Conservation (phyloP, 2,888 invertebrate species). For the Escarpia spicata region DNA sequence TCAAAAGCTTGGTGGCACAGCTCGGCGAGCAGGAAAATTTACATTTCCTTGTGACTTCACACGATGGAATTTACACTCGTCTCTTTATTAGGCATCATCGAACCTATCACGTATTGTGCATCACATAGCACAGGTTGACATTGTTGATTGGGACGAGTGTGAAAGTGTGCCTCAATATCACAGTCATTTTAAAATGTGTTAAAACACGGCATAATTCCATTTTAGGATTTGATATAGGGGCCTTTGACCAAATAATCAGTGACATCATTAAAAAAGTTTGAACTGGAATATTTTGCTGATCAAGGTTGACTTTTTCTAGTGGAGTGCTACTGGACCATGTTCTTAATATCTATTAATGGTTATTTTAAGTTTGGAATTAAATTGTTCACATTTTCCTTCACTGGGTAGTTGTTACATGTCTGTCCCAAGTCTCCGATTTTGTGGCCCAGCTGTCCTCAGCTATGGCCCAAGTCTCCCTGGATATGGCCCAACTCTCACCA, state of each 20-base stretch:
- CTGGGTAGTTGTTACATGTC: no score
- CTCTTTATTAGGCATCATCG: conserved; percentile 21
- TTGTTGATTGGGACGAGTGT: conserved; percentile 17
- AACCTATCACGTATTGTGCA: conserved; percentile 21
- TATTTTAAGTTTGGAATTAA: no score
- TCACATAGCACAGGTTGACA: conserved; percentile 22
- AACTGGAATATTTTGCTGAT: conserved; percentile 22
- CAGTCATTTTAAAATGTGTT: conserved; percentile 18
- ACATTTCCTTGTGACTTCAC: conserved; percentile 24
- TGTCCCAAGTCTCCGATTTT: no score
- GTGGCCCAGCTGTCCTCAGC: no score
- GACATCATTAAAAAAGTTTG: not conserved
- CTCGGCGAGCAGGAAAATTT: conserved; percentile 17
- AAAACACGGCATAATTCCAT: conserved; percentile 20
- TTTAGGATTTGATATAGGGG: conserved; percentile 18
- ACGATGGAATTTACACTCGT: conserved; percentile 21
- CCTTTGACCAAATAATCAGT: conserved; percentile 21
- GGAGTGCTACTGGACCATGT: not conserved
- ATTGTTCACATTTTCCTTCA: no score
- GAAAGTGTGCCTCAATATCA: conserved; percentile 20
- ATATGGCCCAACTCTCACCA: no score
- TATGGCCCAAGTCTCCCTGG: no score
- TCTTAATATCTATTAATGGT: not conserved
- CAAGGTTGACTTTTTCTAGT: conserved; percentile 19
- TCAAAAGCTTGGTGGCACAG: conserved; percentile 18